phyloP scores from a whole-genome alignment of 2,797 vertebrate species.

The Lepilemur septentrionalis region DNA sequence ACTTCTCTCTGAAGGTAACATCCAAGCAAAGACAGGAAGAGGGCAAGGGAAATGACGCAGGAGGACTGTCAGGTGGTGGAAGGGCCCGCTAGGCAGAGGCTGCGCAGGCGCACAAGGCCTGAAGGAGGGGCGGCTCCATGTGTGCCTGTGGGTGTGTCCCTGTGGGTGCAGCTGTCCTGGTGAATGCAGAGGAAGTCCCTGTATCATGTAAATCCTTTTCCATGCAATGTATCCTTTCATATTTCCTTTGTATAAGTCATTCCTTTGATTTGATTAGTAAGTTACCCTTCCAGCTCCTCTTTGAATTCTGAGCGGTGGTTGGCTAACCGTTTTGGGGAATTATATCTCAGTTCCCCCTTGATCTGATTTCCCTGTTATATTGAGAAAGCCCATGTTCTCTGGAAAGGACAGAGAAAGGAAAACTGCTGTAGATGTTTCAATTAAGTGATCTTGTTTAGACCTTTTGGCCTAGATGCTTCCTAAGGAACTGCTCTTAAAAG shows the following conservation, averaged over 20 bases:
- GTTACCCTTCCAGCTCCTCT: background rate
- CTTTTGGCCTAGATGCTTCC: background rate
- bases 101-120: background rate
- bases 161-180: accelerated
- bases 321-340: background rate
- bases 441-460: background rate
- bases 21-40: background rate
- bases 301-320: background rate
- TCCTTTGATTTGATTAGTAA: background rate
- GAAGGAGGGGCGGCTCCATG: background rate
- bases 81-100: background rate
- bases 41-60: background rate
- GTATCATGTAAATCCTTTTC: background rate
- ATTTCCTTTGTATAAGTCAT: background rate
- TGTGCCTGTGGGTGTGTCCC: background rate
- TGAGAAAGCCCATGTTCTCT: background rate
- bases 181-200: background rate
- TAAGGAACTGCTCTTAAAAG: background rate
- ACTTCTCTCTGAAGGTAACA: background rate
- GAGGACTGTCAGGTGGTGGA: background rate
- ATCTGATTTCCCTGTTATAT: background rate
- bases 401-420: background rate
- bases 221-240: background rate
- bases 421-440: background rate
- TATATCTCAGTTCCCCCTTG: background rate